Base-by-base conservation (phyloP, 2,888 invertebrate genomes). In the Dioctria linearis region DNA sequence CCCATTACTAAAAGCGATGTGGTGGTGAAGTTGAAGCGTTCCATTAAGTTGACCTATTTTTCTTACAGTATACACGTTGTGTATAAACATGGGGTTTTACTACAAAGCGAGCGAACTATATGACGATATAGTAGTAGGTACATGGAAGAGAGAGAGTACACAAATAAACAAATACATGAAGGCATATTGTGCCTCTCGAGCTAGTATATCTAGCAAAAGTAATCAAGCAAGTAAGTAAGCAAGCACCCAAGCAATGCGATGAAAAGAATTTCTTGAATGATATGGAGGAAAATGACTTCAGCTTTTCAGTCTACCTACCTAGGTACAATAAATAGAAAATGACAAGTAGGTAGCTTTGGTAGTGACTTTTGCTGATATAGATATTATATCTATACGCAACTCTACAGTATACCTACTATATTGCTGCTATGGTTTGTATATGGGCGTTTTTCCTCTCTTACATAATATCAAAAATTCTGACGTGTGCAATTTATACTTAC, bases 41-140 rank as follows among this genome's bases (percentile, higher is more conserved):
- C 61, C 37, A 61, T 61, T 61, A 25, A 61, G 61, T 61, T 61
- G 61, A 61, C 61, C 61, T 37, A 61, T 61, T 61, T 61, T 61
- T 37, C 61, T 5, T 11, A 39, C 61, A 61, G 11, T 8, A 61
- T 25, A 25, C 2, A 25, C 25, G 25, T 25, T 25, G 25, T 25
- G 25, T 25, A 25, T 25, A 25, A 25, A 25, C 25, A 25, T 25
- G 25, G 25, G 25, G 25, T 25, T n/a, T n/a, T 25, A 25, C 25
- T 25, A 25, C 25, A 25, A 25, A 25, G 25, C 25, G 25, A 25
- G 25, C 25, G 25, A 25, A 25, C 25, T 25, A 25, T 25, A 25
- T 25, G 25, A 2, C 25, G 2, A 25, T 25, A 25, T 25, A 25
- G 25, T 25, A 25, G 25, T 25, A 25, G 25, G 25, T 25, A 25